Base-by-base conservation (phyloP, 2,113 vertebrate genomes). In the Chaetops frenatus region DNA sequence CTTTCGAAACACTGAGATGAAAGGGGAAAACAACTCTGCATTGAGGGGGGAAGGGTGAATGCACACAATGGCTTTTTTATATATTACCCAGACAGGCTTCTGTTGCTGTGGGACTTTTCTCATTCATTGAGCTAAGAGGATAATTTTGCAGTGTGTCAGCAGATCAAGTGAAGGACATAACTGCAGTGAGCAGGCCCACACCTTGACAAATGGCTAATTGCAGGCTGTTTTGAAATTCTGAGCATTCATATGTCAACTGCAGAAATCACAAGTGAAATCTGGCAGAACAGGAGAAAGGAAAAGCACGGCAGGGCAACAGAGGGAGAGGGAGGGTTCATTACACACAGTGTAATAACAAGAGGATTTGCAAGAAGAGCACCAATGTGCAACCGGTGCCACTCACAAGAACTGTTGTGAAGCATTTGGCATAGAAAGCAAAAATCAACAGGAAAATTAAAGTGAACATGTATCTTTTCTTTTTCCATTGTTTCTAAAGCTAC, bases 161-260 rank as follows among this genome's bases (percentile, higher is more conserved):
- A 97, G 86, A 86, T n/a, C 24, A 35, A 80, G 73, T 35, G 56
- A 93, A 67, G 87, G 93, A 72, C 58, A 7, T 9, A 22, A 65
- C 78, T 71, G 84, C 95, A 80, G 80, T 13, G 4, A 82, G 92
- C 61, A 64, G 78, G 40, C 90, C 42, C 69, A 72, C 81, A 95
- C 92, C 83, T 93, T 95, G 95, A 95, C 92, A 96, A 97, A 95
- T 69, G 94, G 92, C 74, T 96, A 94, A 96, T 91, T 95, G 94
- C 89, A 87, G 86, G 91, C 4, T 31, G 79, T 38, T 89, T 70
- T 45, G 42, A 81, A 95, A 88, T 87, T 42, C 40, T 56, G 33
- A 74, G 93, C 91, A 48, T 92, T 95, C 82, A 24, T 31, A 36
- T 35, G 81, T 78, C 76, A 78, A 56, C 94, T 81, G 35, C 60